Evolutionary conservation across 1,140 invertebrate species (phyloP).

Genomic region (Onthophagus taurus): DNA sequence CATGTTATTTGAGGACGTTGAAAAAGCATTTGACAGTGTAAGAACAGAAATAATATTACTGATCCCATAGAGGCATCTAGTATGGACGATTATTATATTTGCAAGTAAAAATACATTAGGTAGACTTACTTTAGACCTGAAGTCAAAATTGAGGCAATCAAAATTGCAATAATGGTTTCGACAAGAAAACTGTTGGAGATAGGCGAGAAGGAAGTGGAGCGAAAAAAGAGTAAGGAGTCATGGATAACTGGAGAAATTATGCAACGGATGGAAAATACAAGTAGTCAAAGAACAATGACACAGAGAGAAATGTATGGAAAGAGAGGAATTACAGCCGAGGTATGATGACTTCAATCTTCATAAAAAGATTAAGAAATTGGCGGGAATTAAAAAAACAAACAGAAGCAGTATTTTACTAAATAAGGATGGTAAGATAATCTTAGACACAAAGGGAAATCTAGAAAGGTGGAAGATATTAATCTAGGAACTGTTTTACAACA

Average conservation of each 20-base stretch:
- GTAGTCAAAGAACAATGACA: slow-evolving; percentile 7
- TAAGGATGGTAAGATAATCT: no score
- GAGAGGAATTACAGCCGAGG: slow-evolving; percentile 10
- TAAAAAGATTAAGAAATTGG: slow-evolving; percentile 12
- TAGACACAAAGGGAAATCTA: slow-evolving; percentile 8
- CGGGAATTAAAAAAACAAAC: slow-evolving; percentile 8
- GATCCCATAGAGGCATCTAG: no score
- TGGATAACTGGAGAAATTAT: slow-evolving; percentile 11
- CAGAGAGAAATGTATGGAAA: slow-evolving; percentile 13
- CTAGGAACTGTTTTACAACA: slow-evolving; percentile 13
- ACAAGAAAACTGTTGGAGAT: slow-evolving; percentile 3
- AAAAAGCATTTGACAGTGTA: no score
- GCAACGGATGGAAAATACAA: slow-evolving; percentile 5
- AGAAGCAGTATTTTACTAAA: no score
- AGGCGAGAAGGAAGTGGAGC: slow-evolving; percentile 5
- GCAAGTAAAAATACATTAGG: no score
- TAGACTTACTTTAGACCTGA: no score
- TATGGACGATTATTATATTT: no score
- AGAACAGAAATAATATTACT: no score
- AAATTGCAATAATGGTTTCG: slow-evolving; percentile 7
- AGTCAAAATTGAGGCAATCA: no score
- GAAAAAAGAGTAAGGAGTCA: no score
- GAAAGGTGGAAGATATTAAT: slow-evolving; percentile 16
- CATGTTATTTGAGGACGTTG: background rate
- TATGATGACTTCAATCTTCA: slow-evolving; percentile 11